These are phyloP conservation scores for Dichetophora obliterata DNA, from an alignment of 2,888 invertebrate genomes.

Conservation along the genomic window DNA sequence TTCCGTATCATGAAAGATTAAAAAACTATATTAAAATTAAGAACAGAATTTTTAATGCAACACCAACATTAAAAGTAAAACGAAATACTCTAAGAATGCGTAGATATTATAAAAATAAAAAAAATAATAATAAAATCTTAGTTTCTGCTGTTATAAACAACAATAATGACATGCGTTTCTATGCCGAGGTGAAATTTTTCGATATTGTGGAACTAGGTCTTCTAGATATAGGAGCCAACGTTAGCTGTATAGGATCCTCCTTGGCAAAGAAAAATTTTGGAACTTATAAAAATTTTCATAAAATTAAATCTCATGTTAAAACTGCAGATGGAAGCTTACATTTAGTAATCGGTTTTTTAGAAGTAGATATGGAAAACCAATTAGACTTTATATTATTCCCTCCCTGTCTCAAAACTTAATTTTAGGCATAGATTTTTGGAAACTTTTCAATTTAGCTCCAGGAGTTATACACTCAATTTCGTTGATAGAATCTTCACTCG, in stretches of 20 bases:
- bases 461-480: not conserved
- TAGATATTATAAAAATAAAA: not conserved
- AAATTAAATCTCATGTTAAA: not conserved
- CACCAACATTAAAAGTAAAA: not conserved
- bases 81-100: not conserved
- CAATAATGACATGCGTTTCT: no score
- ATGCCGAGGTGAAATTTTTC: not conserved
- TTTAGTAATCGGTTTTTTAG: not conserved
- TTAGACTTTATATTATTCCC: slow-evolving; percentile 20
- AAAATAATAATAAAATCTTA: not conserved
- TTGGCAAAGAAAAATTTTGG: slow-evolving; percentile 21
- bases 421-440: slow-evolving; percentile 32
- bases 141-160: not conserved
- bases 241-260: slow-evolving; percentile 33
- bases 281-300: not conserved
- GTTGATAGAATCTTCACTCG: not conserved
- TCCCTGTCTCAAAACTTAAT: slow-evolving; percentile 19
- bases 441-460: slow-evolving; percentile 20
- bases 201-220: slow-evolving; percentile 15
- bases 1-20: slow-evolving; percentile 21
- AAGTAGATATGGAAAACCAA: not conserved
- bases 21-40: not conserved
- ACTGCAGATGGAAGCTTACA: not conserved
- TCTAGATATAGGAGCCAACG: slow-evolving; percentile 34
- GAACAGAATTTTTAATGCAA: not conserved